These are phyloP conservation scores for Tragelaphus scriptus DNA, from an alignment of 2,113 vertebrate genomes.

Conservation along the genomic window DNA sequence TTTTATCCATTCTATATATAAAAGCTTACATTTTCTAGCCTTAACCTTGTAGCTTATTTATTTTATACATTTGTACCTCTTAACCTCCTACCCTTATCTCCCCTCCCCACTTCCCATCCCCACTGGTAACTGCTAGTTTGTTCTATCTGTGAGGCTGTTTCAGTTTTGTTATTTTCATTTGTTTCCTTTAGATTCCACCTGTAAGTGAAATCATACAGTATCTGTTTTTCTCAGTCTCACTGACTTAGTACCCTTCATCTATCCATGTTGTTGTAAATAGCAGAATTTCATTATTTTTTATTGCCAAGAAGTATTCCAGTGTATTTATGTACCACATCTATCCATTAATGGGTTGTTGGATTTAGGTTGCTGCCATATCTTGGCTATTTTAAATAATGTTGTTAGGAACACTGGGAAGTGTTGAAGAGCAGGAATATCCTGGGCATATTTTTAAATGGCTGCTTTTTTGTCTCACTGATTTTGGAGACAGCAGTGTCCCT, in stretches of 20 bases:
- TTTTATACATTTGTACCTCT: neutral
- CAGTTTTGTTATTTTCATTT: neutral
- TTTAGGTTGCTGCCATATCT: neutral
- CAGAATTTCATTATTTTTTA: neutral
- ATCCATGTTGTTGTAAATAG: neutral
- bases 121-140: neutral
- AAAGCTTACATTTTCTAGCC: neutral
- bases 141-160: neutral
- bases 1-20: neutral
- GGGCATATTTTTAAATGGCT: neutral
- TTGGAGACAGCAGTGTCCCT: neutral
- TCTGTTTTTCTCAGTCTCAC: neutral
- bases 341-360: neutral
- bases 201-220: neutral
- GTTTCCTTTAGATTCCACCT: neutral
- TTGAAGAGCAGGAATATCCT: neutral
- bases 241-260: neutral
- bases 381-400: neutral
- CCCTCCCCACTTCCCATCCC: neutral
- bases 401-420: neutral
- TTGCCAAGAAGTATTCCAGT: neutral
- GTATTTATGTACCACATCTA: neutral
- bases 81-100: neutral
- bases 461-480: neutral
- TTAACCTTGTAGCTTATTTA: neutral